phyloP scores from a whole-genome alignment of 2,888 invertebrate species.

The Prosapia bicincta region DNA sequence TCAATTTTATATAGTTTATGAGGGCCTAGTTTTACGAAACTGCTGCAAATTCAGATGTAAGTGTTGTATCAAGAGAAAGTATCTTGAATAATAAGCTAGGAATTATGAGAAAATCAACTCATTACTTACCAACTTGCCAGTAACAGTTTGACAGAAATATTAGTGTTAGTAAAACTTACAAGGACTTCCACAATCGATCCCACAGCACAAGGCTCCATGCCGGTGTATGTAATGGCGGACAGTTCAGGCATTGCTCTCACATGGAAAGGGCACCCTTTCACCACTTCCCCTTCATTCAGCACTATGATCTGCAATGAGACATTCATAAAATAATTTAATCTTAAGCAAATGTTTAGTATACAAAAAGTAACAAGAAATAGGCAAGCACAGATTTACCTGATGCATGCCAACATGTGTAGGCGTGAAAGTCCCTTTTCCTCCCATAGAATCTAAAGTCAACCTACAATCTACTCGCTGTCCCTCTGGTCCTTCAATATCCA shows the following conservation, averaged over 20 bases:
- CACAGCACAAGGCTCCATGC: constrained; percentile 92
- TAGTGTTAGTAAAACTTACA: constrained; percentile 50
- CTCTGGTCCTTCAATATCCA: constrained; percentile 74
- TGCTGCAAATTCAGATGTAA: no score
- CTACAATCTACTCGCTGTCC: constrained; percentile 59
- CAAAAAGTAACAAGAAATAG: no score
- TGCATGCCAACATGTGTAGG: constrained; percentile 94
- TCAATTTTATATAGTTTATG: no score
- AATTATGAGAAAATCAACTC: no score
- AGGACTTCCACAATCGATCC: constrained; percentile 95
- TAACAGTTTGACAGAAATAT: no score
- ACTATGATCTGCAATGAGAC: constrained; percentile 51
- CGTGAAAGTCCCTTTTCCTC: constrained; percentile 78
- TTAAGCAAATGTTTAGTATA: no score
- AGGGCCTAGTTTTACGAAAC: no score
- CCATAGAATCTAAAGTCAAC: constrained; percentile 59
- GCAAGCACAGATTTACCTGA: no score
- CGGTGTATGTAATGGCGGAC: constrained; percentile 83
- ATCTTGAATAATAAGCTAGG: no score
- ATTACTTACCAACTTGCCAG: no score
- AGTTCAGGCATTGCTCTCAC: constrained; percentile 85
- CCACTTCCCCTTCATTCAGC: constrained; percentile 56
- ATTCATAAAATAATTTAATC: no score
- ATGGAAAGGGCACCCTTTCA: constrained; percentile 61
- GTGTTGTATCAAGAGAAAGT: no score